A percentile compares a stretch with the other conserved stretches of the same genome.
Evolutionary conservation across 2,113 vertebrate genomes (phyloP).

Genomic region (Formicarius rufipectus): DNA sequence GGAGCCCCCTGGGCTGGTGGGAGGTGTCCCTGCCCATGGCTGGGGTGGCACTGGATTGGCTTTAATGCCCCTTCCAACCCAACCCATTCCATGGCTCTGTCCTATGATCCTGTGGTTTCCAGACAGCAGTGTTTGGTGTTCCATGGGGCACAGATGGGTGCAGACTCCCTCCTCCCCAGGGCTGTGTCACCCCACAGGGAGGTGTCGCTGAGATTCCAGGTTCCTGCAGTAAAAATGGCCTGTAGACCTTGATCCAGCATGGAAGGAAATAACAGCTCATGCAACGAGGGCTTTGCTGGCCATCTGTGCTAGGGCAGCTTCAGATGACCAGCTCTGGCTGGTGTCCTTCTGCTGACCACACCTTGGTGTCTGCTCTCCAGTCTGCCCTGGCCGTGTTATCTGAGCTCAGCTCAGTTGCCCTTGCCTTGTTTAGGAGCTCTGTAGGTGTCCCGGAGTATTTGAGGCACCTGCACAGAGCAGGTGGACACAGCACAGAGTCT

Average conservation of each 20-base stretch:
- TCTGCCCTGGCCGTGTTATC: not conserved
- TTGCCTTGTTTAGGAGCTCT: not conserved
- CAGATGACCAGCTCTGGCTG: not conserved
- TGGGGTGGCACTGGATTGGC: not conserved
- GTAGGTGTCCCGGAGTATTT: not conserved
- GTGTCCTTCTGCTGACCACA: not conserved
- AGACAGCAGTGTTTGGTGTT: not conserved
- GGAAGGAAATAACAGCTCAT: not conserved
- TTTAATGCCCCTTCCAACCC: not conserved
- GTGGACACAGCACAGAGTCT: rapidly evolving
- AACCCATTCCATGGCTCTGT: not conserved
- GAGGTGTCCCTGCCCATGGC: not conserved
- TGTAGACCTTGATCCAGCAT: not conserved
- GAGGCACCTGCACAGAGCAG: not conserved
- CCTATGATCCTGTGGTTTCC: not conserved
- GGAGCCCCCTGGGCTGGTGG: rapidly evolving
- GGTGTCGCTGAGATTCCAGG: rapidly evolving
- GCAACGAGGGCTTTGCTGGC: not conserved
- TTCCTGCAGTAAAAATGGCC: not conserved
- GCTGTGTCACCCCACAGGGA: not conserved
- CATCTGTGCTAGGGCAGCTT: not conserved
- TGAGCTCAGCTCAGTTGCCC: not conserved
- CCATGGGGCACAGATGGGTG: not conserved
- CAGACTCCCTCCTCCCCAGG: not conserved
- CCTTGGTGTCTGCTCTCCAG: not conserved